Conservation (phyloP, 2,888 invertebrate species). For the Drosophila testacea region DNA sequence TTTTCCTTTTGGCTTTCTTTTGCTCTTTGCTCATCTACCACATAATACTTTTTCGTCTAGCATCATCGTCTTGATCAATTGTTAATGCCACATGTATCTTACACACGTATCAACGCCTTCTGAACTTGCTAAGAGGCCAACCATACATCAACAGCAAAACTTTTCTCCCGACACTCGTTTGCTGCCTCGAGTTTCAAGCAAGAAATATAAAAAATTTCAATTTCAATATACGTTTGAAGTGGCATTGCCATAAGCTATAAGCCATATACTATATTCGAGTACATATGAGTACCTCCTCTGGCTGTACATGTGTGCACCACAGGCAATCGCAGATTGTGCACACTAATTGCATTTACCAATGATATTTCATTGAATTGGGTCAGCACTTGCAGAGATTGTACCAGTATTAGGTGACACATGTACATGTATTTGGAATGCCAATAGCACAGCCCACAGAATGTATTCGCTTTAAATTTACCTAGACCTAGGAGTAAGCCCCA, state of each 20-base stretch:
- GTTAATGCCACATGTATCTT: conserved; percentile 74
- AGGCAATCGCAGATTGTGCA: conserved; percentile 48
- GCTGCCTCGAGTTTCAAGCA: conserved; percentile 2
- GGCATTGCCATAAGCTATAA: conserved; percentile 25
- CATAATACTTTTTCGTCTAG: conserved; percentile 69
- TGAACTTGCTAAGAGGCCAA: conserved; percentile 70
- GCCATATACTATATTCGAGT: conserved; percentile 4
- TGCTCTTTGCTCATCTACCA: conserved; percentile 49
- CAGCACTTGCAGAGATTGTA: conserved; percentile 40
- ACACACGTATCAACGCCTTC: conserved; percentile 67
- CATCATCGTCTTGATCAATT: conserved; percentile 70
- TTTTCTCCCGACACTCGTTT: conserved; percentile 48
- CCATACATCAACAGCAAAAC: conserved; percentile 69
- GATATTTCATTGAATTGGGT: conserved; percentile 62
- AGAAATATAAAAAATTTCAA: conserved; percentile 15
- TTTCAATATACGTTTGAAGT: conserved; percentile 21
- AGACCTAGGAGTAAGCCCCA: background rate
- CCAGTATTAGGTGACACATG: conserved; percentile 7
- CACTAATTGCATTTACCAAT: conserved; percentile 49
- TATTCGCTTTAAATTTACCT: background rate
- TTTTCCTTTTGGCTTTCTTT: conserved; percentile 4
- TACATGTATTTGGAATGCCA: conserved; percentile 2
- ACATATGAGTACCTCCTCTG: conserved; percentile 3
- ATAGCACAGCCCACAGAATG: conserved; percentile 1
- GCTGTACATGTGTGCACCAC: conserved; percentile 16